A percentile compares a stretch with the other conserved stretches of the same genome.
Evolutionary conservation across 2,888 invertebrate species (phyloP).

Genomic region (Amaurobius ferox): DNA sequence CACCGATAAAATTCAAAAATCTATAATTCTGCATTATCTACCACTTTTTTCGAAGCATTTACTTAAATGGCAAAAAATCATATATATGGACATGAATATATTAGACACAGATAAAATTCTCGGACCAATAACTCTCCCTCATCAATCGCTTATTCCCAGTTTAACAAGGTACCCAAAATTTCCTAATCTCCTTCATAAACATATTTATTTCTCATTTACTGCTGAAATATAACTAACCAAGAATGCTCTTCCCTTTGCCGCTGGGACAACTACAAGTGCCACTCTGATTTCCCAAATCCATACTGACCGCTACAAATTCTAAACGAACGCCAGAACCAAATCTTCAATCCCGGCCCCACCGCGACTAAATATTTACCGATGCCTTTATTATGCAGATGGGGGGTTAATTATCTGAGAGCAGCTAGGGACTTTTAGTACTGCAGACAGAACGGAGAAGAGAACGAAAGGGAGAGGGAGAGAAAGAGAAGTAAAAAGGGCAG

Average conservation of each 20-base stretch:
- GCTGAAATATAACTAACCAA: background rate
- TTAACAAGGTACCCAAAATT: no score
- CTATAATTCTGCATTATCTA: no score
- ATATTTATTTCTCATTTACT: background rate
- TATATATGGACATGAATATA: no score
- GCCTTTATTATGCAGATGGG: slow-evolving; percentile 69
- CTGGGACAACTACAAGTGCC: background rate
- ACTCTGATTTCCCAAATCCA: background rate
- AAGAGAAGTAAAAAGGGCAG: slow-evolving; percentile 38
- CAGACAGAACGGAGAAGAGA: background rate
- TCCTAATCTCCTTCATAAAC: no score
- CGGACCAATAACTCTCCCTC: no score
- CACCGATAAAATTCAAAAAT: no score
- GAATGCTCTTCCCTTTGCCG: background rate
- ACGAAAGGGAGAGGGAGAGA: background rate
- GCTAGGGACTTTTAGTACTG: slow-evolving; percentile 53
- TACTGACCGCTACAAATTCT: slow-evolving; percentile 7
- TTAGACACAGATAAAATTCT: no score
- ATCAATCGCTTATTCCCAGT: no score
- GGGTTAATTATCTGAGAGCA: slow-evolving; percentile 68
- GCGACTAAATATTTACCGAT: slow-evolving; percentile 65
- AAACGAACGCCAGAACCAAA: background rate
- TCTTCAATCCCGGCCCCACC: slow-evolving; percentile 19
- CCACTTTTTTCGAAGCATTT: no score
- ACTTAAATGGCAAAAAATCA: no score